These are phyloP conservation scores for Cottus gobio DNA, from an alignment of 2,113 vertebrate species.

Conservation along the genomic window DNA sequence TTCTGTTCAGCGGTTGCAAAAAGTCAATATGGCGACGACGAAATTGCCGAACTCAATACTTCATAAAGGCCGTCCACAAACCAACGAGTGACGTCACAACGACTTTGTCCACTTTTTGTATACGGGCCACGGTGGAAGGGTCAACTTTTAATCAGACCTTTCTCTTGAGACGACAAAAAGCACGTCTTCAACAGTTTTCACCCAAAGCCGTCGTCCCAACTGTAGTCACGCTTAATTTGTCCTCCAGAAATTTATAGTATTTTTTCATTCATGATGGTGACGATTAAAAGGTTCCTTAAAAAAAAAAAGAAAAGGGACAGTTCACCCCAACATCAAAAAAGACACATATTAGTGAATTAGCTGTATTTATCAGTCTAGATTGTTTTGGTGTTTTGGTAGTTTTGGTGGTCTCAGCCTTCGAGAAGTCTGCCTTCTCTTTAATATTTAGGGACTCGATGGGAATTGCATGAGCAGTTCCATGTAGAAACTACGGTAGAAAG, in stretches of 20 bases:
- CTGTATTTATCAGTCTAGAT: neutral
- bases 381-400: neutral
- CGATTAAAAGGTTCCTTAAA: neutral
- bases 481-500: neutral
- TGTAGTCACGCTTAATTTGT: neutral
- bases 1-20: neutral
- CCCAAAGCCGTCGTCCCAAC: neutral
- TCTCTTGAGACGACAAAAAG: neutral
- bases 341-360: no score
- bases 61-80: neutral
- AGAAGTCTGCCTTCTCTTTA: neutral
- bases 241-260: neutral
- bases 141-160: neutral
- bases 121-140: neutral
- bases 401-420: neutral
- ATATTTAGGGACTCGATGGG: neutral
- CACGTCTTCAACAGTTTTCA: conserved; percentile 10
- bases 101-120: neutral
- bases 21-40: neutral
- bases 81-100: neutral
- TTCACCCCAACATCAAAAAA: neutral
- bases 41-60: neutral
- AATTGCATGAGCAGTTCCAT: neutral
- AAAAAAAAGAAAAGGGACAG: neutral
- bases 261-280: neutral